Percentiles rank a stretch among this genome's conserved stretches.
Evolutionary conservation across 2,888 invertebrate species (phyloP).

Genomic region (Therioaphis trifolii): DNA sequence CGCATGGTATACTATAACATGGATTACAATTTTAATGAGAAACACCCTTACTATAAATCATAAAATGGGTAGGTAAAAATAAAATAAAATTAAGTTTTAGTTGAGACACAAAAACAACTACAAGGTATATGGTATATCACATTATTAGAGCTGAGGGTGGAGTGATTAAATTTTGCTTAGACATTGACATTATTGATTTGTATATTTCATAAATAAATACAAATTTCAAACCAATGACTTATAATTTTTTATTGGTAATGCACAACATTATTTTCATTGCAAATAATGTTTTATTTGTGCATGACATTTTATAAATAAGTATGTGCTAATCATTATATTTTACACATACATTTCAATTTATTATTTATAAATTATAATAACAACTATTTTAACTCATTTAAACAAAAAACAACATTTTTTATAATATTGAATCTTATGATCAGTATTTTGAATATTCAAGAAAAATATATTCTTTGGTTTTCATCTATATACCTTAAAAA

Average conservation of each 20-base stretch:
- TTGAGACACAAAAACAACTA: too few relatives aligned
- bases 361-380: slow-evolving; percentile 15
- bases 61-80: not conserved
- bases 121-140: too few relatives aligned
- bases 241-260: not conserved
- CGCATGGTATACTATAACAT: not conserved
- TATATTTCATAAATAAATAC: not conserved
- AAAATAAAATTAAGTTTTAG: not conserved
- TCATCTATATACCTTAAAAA: not conserved
- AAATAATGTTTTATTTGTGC: not conserved
- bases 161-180: not conserved
- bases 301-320: not conserved
- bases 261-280: not conserved
- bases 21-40: not conserved
- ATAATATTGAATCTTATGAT: too few relatives aligned
- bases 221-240: not conserved
- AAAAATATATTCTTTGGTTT: not conserved
- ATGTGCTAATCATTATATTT: slow-evolving; percentile 3
- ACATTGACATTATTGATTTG: not conserved
- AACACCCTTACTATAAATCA: not conserved
- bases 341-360: not conserved
- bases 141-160: too few relatives aligned
- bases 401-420: not conserved
- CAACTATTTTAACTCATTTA: not conserved
- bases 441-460: too few relatives aligned